Conservation (phyloP, 64 coral and sea anemone species). For the Montipora cactus region DNA sequence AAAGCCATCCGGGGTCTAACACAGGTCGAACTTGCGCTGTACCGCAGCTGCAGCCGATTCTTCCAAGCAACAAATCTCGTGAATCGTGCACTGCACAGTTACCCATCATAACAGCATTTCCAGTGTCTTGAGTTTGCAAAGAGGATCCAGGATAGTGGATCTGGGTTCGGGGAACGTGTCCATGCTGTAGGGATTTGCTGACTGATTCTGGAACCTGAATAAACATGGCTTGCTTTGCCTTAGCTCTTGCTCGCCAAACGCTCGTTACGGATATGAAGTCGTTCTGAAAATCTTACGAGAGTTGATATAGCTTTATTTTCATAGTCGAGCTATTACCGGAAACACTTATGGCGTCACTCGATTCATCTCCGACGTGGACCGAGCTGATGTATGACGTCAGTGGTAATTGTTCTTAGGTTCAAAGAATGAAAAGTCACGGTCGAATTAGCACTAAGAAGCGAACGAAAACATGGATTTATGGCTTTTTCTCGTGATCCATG, state of each 20-base stretch:
- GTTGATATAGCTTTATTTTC: conserved; percentile 51
- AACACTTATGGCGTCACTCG: conserved; percentile 49
- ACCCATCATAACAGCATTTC: not conserved
- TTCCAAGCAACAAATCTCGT: not conserved
- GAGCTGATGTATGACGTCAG: conserved; percentile 29
- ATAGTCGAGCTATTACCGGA: conserved; percentile 44
- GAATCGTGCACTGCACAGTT: not conserved
- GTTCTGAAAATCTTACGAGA: not conserved
- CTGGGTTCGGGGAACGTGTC: not conserved
- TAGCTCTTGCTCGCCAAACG: not conserved
- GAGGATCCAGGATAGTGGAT: conserved; percentile 16
- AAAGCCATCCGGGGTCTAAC: not conserved
- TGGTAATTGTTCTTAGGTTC: not conserved
- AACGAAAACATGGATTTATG: not conserved
- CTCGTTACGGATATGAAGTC: conserved; percentile 25
- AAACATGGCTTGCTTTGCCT: conserved; percentile 18
- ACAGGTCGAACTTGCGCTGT: not conserved
- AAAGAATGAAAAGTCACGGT: conserved; percentile 29
- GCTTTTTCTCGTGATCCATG: not conserved
- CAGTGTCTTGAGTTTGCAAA: not conserved
- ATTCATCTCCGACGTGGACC: conserved; percentile 26
- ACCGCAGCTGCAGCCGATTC: not conserved
- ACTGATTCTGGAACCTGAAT: conserved; percentile 47
- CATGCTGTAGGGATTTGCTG: conserved; percentile 28
- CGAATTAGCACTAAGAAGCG: not conserved